Conservation (phyloP, 1,140 invertebrate genomes). For the Eubasilissa regina region DNA sequence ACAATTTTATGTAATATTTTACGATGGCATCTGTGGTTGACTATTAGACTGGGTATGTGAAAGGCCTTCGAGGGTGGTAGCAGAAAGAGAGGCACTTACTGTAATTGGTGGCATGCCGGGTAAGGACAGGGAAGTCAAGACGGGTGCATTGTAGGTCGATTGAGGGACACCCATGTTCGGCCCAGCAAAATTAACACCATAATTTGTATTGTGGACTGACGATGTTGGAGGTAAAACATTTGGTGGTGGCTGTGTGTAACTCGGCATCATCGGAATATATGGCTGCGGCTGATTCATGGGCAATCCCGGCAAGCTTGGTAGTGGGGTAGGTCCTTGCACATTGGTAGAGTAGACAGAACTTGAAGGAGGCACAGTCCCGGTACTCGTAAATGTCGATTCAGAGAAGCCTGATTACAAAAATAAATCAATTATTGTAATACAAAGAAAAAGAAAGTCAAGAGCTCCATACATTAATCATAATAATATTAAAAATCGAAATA, state of each 20-base stretch:
- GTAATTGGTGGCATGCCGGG: slow-evolving; percentile 88
- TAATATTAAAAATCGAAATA: no score
- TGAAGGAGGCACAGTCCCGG: slow-evolving; percentile 47
- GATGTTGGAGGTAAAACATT: slow-evolving; percentile 39
- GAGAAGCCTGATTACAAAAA: slow-evolving; percentile 37
- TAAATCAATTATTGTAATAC: not conserved
- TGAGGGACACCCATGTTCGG: slow-evolving; percentile 60
- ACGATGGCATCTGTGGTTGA: slow-evolving; percentile 65
- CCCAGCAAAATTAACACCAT: slow-evolving; percentile 5
- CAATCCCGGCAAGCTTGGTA: slow-evolving; percentile 76
- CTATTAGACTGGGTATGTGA: slow-evolving; percentile 67
- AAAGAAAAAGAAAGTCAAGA: not conserved
- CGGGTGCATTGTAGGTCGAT: slow-evolving; percentile 65
- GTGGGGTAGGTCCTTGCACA: slow-evolving; percentile 68
- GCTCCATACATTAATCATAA: no score
- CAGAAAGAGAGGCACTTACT: slow-evolving; percentile 81
- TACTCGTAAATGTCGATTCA: slow-evolving; percentile 48
- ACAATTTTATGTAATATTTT: slow-evolving; percentile 46
- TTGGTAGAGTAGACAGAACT: slow-evolving; percentile 61
- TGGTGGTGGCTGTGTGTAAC: slow-evolving; percentile 63
- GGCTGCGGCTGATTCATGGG: slow-evolving; percentile 74
- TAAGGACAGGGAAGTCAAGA: slow-evolving; percentile 80
- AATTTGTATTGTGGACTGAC: not conserved
- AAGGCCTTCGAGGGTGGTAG: slow-evolving; percentile 70
- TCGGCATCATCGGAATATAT: slow-evolving; percentile 71